Conservation (phyloP, 1,140 invertebrate genomes). For the Drosophila erecta region DNA sequence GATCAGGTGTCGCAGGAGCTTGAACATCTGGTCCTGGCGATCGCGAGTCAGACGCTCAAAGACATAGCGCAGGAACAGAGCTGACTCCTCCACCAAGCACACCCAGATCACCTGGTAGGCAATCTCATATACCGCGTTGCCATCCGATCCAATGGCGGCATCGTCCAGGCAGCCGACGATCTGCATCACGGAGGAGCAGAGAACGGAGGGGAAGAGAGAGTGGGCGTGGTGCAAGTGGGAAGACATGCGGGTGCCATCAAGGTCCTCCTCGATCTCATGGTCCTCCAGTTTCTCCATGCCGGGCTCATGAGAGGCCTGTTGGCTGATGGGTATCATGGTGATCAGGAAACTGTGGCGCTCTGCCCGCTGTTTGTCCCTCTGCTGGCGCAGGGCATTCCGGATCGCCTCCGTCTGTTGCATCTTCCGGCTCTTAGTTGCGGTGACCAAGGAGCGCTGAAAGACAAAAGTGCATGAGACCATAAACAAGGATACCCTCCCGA, state of each 20-base stretch:
- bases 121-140: conserved; percentile 95
- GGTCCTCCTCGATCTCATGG: conserved; percentile 93
- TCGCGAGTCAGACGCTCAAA: conserved; percentile 98
- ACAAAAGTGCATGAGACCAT: background rate
- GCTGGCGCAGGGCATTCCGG: conserved; percentile 95
- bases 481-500: background rate
- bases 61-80: conserved; percentile 97
- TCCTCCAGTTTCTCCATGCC: conserved; percentile 95
- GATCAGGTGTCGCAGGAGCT: conserved; percentile 95
- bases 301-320: conserved; percentile 98
- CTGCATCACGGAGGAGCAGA: conserved; percentile 97
- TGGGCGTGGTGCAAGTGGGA: conserved; percentile 93
- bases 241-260: conserved; percentile 89
- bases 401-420: conserved; percentile 99
- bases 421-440: conserved; percentile 98
- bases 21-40: conserved; percentile 98
- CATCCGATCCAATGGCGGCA: conserved; percentile 96
- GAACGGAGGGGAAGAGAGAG: conserved; percentile 97
- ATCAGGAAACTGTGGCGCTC: conserved; percentile 98
- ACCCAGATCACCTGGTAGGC: conserved; percentile 98
- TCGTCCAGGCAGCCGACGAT: conserved; percentile 98
- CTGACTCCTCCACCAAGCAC: conserved; percentile 98
- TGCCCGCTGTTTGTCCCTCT: conserved; percentile 97
- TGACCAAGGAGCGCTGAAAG: conserved; percentile 95
- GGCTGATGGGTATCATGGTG: conserved; percentile 97